Conservation (phyloP, 2,113 vertebrate genomes). For the Rhegmatorhina hoffmannsi region DNA sequence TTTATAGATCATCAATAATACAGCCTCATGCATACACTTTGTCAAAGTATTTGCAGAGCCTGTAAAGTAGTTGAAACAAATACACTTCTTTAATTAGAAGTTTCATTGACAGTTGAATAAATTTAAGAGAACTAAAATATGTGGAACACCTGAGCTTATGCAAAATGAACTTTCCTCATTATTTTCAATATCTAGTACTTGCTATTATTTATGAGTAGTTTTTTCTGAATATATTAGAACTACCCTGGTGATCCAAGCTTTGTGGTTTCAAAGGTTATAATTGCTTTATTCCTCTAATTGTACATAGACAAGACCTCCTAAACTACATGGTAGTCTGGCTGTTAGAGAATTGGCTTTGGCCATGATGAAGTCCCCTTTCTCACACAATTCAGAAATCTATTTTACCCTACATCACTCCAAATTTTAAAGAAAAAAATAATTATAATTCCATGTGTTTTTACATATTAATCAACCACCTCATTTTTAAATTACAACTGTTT, state of each 20-base stretch:
- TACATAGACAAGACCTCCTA: not conserved
- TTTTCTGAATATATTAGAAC: not conserved
- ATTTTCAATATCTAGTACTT: not conserved
- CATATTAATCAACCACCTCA: not conserved
- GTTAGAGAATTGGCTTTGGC: not conserved
- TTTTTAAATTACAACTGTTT: not conserved
- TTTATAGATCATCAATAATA: not conserved
- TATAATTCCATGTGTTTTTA: not conserved
- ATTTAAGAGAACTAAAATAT: not conserved
- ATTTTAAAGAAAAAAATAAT: not conserved
- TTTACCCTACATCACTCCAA: not conserved
- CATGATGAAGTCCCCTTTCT: not conserved
- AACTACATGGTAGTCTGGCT: not conserved
- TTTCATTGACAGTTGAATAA: not conserved
- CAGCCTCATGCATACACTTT: not conserved
- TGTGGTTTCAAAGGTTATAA: not conserved
- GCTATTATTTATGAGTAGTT: not conserved
- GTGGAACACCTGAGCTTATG: not conserved
- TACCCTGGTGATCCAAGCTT: not conserved
- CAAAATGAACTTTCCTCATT: not conserved
- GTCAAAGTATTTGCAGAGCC: not conserved
- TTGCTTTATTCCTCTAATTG: not conserved
- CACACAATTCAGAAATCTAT: not conserved
- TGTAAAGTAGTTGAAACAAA: not conserved
- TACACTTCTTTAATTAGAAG: not conserved